A percentile compares a stretch with the other conserved stretches of the same genome.
These are phyloP conservation scores for Chaetops frenatus DNA, from an alignment of 2,113 vertebrate species.

Conservation along the genomic window DNA sequence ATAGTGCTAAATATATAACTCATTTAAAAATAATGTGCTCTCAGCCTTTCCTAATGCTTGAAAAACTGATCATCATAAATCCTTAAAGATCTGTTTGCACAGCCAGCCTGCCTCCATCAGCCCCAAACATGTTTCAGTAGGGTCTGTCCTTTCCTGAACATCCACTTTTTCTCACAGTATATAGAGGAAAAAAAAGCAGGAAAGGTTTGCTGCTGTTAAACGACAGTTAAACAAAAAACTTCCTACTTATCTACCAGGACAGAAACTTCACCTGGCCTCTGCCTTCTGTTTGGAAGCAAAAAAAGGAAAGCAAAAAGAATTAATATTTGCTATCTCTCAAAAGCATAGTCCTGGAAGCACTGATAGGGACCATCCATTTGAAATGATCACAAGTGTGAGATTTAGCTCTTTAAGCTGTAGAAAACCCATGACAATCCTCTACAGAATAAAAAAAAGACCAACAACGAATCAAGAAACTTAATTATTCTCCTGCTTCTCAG, in stretches of 20 bases:
- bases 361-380: not conserved
- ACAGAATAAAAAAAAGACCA: not conserved
- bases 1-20: constrained; percentile 59
- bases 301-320: not conserved
- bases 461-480: not conserved
- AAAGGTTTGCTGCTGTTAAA: not conserved
- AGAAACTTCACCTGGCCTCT: not conserved
- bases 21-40: constrained; percentile 63
- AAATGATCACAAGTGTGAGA: not conserved
- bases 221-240: not conserved
- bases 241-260: not conserved
- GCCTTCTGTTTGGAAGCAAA: not conserved
- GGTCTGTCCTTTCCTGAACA: not conserved
- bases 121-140: not conserved
- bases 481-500: not conserved
- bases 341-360: not conserved
- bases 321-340: not conserved
- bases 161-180: not conserved
- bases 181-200: not conserved
- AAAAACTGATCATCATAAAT: constrained; percentile 47
- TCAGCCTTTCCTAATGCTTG: constrained; percentile 22
- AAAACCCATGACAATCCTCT: not conserved
- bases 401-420: not conserved
- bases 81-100: constrained; percentile 11
- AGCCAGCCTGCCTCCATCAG: not conserved